phyloP scores from a whole-genome alignment of 2,797 vertebrate species.

The Catostomus latipinnis region DNA sequence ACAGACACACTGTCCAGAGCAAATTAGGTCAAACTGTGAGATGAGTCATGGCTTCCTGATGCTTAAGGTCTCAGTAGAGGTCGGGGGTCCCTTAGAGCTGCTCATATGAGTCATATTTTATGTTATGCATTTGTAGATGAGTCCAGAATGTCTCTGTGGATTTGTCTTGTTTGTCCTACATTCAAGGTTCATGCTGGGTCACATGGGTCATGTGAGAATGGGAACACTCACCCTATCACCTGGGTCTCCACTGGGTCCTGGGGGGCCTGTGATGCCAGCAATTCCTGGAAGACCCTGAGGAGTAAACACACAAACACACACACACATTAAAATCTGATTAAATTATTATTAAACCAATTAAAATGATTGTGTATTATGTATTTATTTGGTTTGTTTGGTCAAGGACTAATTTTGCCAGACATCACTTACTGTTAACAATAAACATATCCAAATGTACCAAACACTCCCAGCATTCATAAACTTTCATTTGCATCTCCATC shows the following conservation, averaged over 20 bases:
- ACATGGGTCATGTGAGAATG: neutral
- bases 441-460: too few relatives aligned
- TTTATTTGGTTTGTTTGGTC: too few relatives aligned
- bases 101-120: constrained; percentile 33
- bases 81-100: constrained; percentile 36
- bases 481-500: too few relatives aligned
- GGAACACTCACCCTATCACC: constrained; percentile 82
- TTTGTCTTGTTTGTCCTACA: constrained; percentile 12
- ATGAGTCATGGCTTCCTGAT: constrained; percentile 50
- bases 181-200: neutral
- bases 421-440: neutral
- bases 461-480: too few relatives aligned
- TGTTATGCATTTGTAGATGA: constrained; percentile 13
- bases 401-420: too few relatives aligned
- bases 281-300: constrained; percentile 83
- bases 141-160: neutral
- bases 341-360: neutral
- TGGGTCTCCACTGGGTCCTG: constrained; percentile 85
- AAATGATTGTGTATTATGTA: too few relatives aligned
- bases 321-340: neutral
- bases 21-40: constrained; percentile 43
- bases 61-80: constrained; percentile 34
- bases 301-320: constrained; percentile 50
- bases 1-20: constrained; percentile 17
- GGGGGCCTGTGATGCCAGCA: constrained; percentile 82